Base-by-base conservation (phyloP, 2,113 vertebrate species). In the Daboia siamensis region DNA sequence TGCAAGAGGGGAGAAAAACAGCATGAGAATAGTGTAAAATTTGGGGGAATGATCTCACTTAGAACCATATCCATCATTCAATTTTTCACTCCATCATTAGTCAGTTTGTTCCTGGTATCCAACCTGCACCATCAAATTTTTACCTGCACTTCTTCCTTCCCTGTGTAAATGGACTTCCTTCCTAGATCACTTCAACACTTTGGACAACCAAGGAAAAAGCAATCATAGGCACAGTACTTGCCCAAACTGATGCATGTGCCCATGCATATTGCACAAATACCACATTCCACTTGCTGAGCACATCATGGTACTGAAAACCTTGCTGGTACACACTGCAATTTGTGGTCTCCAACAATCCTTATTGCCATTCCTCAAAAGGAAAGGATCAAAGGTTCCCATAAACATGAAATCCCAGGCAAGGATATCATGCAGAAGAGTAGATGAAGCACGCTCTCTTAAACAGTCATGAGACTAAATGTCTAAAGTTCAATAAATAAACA, bases 241-340 rank as follows among this genome's bases (percentile, higher is more conserved):
- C 46, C 51, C 39, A 26, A 61, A 23, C 13, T 64, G 74, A 90
- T 48, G 20, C 55, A 17, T 21, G 39, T 84, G n/a, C 54, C 55
- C 52, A 89, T 15, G 39, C 29, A 57, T 92, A 89, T 85, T 86
- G 88, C 91, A 92, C 52, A 39, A 86, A 56, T 90, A 39, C 92
- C 52, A 29, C 64, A 56, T 59, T 74, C 56, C 17, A 55, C 39
- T 54, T 54, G 20, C 55, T n/a, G 55, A 84, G 55, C 46, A 61
- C 5, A 80, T 69, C 59, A 56, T 17, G 61, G 59, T 85, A n/a
- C 69, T 85, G 54, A 57, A 92, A 69, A 46, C 69, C 48, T 55
- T 89, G 54, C 20, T 89, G 26, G 44, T 24, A n/a, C 55, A 52
- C 23, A 84, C 39, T 56, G 11, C 29, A 85, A 17, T 39, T 20